Evolutionary conservation across 2,797 vertebrate species (phyloP), one percentile per base, ranked within the genome.

Genomic region (Cuculus canorus): DNA sequence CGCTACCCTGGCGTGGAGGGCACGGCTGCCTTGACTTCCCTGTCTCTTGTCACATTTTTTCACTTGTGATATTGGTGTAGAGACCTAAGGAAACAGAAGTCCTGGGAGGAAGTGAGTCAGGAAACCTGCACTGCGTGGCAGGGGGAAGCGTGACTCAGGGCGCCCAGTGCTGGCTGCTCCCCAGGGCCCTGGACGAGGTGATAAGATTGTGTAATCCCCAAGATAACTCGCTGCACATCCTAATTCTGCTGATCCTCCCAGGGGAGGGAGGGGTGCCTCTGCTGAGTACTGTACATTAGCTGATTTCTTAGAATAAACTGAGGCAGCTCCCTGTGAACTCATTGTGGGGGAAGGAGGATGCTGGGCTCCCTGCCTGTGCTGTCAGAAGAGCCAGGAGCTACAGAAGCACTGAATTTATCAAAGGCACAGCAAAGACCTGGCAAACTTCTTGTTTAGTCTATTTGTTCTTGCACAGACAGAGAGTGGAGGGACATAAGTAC

Each of bases 121-220:
- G 95, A 94, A 93, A 95, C 95, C 83, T 91, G 93, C 14, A 37
- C 48, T 7, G 0, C 3, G 25, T 82, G 8, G 24, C 63, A 65
- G 81, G 83, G 64, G 96, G 88, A 95, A 95, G 89, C 37, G 82
- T 97, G 96, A 97, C 86, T 97, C 96, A 96, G 68, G 84, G 85
- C 1, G 1, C 93, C 66, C 9, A 2, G 89, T 43, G 64, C 82
- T 96, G 12, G 13, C 88, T 4, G 45, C 92, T 95, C 92, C 91
- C 90, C 28, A 23, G 79, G 9, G 18, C 86, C 87, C 93, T 92
- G 93, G 72, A 92, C 94, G 96, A 96, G 94, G 88, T 92, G 95
- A 97, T 97, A 97, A 97, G 84, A 96, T 96, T 95, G 96, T 96
- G 96, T 90, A 97, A 96, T 96, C 95, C 97, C 84, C 88, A 63